phyloP scores from a whole-genome alignment of 2,888 invertebrate genomes.

The Synanthedon andrenaeformis region DNA sequence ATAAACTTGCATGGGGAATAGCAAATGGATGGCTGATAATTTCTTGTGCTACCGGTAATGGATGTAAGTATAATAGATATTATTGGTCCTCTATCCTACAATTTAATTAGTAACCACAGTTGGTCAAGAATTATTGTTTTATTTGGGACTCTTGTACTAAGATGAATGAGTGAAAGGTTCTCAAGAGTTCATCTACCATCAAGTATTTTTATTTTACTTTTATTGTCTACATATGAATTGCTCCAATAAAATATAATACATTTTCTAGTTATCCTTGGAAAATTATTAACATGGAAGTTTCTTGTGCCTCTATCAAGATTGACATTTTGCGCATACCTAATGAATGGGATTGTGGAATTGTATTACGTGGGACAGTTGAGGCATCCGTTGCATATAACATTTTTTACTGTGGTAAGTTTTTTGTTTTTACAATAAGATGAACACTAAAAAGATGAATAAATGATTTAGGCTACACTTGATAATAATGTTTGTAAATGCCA shows the following conservation, averaged over 20 bases:
- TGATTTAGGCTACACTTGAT: background rate
- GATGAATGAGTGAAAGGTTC: too few species aligned
- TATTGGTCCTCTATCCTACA: too few species aligned
- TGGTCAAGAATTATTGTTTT: too few species aligned
- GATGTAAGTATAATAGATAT: constrained; percentile 57
- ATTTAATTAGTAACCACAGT: too few species aligned
- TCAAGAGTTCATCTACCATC: too few species aligned
- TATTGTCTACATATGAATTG: too few species aligned
- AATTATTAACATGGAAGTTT: constrained; percentile 71
- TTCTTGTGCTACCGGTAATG: constrained; percentile 77
- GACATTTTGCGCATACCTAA: constrained; percentile 79
- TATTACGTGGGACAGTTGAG: constrained; percentile 73
- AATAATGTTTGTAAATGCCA: too few species aligned
- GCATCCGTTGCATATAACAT: constrained; percentile 72
- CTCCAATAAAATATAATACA: too few species aligned
- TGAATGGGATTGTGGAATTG: constrained; percentile 78
- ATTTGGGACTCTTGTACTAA: too few species aligned
- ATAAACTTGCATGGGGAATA: constrained; percentile 77
- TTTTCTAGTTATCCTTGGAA: constrained; percentile 66
- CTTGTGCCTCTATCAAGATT: constrained; percentile 76
- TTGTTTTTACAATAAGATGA: too few species aligned
- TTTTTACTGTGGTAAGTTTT: constrained; percentile 71
- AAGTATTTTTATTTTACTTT: too few species aligned
- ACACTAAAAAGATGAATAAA: background rate
- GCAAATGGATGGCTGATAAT: constrained; percentile 77